A percentile compares a stretch with the other conserved stretches of the same genome.
Evolutionary conservation across 2,888 invertebrate genomes (phyloP).

Genomic region (Parnassius mnemosyne): DNA sequence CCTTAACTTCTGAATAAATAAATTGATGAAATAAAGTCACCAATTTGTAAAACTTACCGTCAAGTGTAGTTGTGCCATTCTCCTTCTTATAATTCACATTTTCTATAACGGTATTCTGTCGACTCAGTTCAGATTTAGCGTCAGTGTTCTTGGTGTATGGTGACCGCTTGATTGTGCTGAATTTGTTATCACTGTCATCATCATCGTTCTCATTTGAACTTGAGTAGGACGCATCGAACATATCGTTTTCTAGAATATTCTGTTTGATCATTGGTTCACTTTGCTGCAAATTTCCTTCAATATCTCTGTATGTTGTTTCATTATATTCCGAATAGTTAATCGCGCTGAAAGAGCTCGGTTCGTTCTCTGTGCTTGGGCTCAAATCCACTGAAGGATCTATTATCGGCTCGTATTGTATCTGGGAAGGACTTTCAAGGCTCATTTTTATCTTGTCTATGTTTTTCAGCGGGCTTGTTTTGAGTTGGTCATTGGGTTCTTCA

Average conservation of each 20-base stretch:
- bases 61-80: constrained; percentile 66
- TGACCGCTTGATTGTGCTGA: constrained; percentile 86
- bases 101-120: constrained; percentile 76
- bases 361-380: constrained; percentile 67
- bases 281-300: constrained; percentile 51
- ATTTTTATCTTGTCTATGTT: constrained; percentile 77
- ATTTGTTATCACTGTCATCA: constrained; percentile 85
- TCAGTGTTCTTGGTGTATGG: constrained; percentile 80
- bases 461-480: constrained; percentile 65
- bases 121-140: constrained; percentile 53
- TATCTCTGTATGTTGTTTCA: constrained; percentile 53
- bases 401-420: constrained; percentile 75
- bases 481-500: constrained; percentile 42
- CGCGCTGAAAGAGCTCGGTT: constrained; percentile 64
- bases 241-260: constrained; percentile 76
- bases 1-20: too few species aligned
- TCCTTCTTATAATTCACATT: constrained; percentile 73
- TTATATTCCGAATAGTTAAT: constrained; percentile 55
- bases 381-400: constrained; percentile 65
- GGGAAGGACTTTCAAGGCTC: constrained; percentile 72
- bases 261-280: constrained; percentile 76
- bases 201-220: constrained; percentile 80
- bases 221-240: constrained; percentile 74
- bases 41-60: constrained; percentile 46
- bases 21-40: too few species aligned